Conservation (phyloP, 2,797 vertebrate species). For the Odontamblyopus lacepedii region DNA sequence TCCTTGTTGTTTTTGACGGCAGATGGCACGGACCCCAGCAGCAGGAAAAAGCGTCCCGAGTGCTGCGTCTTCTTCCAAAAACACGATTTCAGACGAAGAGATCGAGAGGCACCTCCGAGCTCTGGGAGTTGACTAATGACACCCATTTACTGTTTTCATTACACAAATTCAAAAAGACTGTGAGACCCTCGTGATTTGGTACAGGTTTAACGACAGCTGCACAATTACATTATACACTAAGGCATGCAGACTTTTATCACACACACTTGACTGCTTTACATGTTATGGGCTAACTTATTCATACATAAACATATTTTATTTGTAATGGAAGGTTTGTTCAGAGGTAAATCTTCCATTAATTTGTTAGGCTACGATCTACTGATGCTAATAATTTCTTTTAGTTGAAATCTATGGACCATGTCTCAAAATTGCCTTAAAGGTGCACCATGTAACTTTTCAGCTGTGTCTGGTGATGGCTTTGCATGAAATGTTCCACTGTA, state of each 20-base stretch:
- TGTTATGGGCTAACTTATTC: slow-evolving; percentile 40
- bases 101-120: slow-evolving; percentile 97
- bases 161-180: slow-evolving; percentile 38
- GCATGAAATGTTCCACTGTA: no score
- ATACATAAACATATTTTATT: slow-evolving; percentile 54
- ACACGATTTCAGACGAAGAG: slow-evolving; percentile 93
- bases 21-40: slow-evolving; percentile 96
- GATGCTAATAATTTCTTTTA: not conserved
- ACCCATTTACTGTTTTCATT: slow-evolving; percentile 9
- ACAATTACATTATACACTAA: slow-evolving; percentile 13
- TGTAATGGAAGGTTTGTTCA: not conserved
- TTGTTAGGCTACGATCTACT: not conserved
- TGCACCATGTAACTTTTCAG: no score
- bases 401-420: not conserved
- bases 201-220: slow-evolving; percentile 25
- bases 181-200: slow-evolving; percentile 29
- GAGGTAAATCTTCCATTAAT: not conserved
- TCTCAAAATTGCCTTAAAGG: not conserved
- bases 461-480: no score
- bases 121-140: slow-evolving; percentile 89
- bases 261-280: slow-evolving; percentile 41
- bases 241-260: slow-evolving; percentile 20
- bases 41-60: slow-evolving; percentile 86
- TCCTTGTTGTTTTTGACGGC: slow-evolving; percentile 43
- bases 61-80: slow-evolving; percentile 83